Conservation (phyloP, 64 coral and sea anemone species). For the Montipora foliosa region DNA sequence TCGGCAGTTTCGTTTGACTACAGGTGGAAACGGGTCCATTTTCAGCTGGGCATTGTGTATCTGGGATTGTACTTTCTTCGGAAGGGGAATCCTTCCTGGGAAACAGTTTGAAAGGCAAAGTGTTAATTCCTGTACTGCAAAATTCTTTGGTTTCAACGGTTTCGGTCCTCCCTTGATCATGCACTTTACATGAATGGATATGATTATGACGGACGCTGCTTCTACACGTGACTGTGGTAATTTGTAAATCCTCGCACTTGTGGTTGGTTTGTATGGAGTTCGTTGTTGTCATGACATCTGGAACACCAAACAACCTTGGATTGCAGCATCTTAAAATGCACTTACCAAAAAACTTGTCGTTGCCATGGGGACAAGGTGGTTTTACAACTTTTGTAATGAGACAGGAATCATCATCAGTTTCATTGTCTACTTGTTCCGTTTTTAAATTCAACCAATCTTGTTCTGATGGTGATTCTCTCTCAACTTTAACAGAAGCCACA, state of each 20-base stretch:
- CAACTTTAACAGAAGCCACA: background rate
- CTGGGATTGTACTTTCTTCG: background rate
- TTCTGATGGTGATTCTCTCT: background rate
- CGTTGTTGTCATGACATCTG: background rate
- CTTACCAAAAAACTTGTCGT: slow-evolving; percentile 19
- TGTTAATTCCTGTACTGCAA: background rate
- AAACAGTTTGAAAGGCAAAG: background rate
- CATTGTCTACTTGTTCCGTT: background rate
- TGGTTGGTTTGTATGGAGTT: background rate
- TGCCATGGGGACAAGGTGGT: slow-evolving; percentile 2
- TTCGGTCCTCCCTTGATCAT: background rate
- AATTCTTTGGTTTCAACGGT: background rate
- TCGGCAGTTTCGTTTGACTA: background rate
- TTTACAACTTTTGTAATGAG: slow-evolving; percentile 7
- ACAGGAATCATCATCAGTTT: background rate
- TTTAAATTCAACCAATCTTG: background rate
- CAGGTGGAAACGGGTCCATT: background rate
- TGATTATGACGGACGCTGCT: background rate
- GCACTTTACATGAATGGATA: background rate
- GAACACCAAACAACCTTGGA: background rate
- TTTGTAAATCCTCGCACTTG: background rate
- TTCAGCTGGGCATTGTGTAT: background rate
- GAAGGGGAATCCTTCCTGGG: background rate
- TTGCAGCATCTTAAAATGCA: slow-evolving; percentile 6
- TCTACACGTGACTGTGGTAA: background rate